Conservation (phyloP, 2,888 invertebrate genomes). For the Frankliniella fusca region DNA sequence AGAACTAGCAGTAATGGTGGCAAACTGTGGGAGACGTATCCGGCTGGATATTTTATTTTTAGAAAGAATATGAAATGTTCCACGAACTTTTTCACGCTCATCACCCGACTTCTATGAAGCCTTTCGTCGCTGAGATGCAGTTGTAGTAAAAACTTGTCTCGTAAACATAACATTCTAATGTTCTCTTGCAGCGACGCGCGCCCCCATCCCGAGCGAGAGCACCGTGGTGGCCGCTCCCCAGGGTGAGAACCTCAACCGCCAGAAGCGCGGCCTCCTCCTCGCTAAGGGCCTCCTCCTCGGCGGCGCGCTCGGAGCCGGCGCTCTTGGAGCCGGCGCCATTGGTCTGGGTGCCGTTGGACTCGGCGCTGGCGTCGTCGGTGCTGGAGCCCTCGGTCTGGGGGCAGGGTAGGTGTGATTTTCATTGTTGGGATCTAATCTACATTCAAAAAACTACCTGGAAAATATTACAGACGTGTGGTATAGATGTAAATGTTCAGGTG, state of each 20-base stretch:
- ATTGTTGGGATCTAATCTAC: neutral
- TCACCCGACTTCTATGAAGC: neutral
- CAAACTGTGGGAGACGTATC: no score
- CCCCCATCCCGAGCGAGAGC: neutral
- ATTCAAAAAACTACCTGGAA: no score
- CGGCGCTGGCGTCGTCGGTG: conserved; percentile 5
- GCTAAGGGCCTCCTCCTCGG: neutral
- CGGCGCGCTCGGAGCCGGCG: neutral
- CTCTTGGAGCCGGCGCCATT: neutral
- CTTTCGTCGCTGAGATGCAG: neutral
- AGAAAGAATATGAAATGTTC: neutral
- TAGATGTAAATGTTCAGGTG: no score
- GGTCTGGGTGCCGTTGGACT: neutral
- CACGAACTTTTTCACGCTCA: neutral
- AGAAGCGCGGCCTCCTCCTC: neutral
- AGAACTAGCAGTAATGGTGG: no score
- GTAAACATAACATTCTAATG: neutral
- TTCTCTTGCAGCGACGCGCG: neutral
- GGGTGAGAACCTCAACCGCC: neutral
- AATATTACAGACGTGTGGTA: no score
- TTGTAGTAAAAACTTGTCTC: neutral
- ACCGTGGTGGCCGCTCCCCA: neutral
- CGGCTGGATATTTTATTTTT: no score
- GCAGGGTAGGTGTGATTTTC: neutral
- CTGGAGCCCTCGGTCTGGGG: neutral